A percentile compares a stretch with the other conserved stretches of the same genome.
phyloP scores from a whole-genome alignment of 1,140 invertebrate genomes.

The Drosophila tristis region DNA sequence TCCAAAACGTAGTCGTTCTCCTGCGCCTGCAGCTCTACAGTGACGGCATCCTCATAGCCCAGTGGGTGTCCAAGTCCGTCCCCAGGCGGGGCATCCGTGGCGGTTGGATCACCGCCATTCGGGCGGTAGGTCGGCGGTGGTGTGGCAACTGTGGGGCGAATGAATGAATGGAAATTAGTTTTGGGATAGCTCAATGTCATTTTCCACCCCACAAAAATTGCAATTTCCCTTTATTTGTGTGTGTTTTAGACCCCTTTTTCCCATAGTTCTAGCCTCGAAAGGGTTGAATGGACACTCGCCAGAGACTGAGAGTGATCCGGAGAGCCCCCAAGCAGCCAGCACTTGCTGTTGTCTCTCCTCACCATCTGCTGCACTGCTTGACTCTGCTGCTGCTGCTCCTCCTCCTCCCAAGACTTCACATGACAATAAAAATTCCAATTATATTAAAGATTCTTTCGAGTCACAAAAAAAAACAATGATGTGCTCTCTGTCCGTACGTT shows the following conservation, averaged over 20 bases:
- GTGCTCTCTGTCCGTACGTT: slow-evolving; percentile 4
- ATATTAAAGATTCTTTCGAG: slow-evolving; percentile 43
- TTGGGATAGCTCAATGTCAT: background rate
- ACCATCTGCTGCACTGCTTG: background rate
- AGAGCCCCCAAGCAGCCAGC: slow-evolving; percentile 4
- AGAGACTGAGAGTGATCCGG: background rate
- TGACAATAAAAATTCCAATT: slow-evolving; percentile 74
- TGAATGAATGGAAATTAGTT: background rate
- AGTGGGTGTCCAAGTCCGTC: slow-evolving; percentile 6
- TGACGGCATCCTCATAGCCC: slow-evolving; percentile 25
- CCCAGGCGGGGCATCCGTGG: slow-evolving; percentile 8
- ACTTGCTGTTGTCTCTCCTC: background rate
- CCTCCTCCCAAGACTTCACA: slow-evolving; percentile 15
- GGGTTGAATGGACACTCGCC: background rate
- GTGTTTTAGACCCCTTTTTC: too few relatives aligned
- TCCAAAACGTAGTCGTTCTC: slow-evolving; percentile 68
- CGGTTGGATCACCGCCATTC: slow-evolving; percentile 33
- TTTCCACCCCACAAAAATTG: background rate
- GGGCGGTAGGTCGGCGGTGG: slow-evolving; percentile 42
- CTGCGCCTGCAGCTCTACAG: slow-evolving; percentile 51
- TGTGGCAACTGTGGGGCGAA: slow-evolving; percentile 16
- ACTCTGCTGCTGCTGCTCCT: background rate
- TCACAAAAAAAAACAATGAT: slow-evolving; percentile 28
- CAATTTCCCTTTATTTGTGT: too few relatives aligned
- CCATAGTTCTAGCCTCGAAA: too few relatives aligned